These are phyloP conservation scores for Junco hyemalis DNA, from an alignment of 2,113 vertebrate species.

Conservation along the genomic window DNA sequence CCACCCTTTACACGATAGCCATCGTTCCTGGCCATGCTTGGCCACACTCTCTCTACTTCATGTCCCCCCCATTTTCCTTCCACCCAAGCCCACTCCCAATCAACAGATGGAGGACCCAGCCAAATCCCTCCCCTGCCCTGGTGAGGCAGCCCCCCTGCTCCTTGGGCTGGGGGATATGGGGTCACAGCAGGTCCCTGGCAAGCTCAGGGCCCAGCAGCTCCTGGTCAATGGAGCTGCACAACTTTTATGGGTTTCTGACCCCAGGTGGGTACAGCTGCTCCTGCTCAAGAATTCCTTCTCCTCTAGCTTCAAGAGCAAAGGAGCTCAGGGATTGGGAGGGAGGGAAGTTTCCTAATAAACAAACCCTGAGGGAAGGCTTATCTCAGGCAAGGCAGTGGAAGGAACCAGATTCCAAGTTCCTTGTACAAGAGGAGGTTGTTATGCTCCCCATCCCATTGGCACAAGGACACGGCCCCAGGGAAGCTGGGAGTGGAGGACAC, in stretches of 20 bases:
- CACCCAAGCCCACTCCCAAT: not conserved
- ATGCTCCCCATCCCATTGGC: not conserved
- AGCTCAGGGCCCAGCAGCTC: not conserved
- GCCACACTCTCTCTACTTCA: not conserved
- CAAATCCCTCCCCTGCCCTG: not conserved
- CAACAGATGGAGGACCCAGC: not conserved
- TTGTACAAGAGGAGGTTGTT: not conserved
- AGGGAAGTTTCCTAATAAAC: slow-evolving; percentile 38
- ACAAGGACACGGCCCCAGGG: not conserved
- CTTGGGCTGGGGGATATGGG: not conserved
- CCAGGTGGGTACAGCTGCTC: slow-evolving; percentile 18
- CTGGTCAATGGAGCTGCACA: slow-evolving; percentile 56
- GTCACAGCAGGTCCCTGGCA: slow-evolving; percentile 12
- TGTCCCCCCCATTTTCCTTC: not conserved
- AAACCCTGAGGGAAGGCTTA: slow-evolving; percentile 49
- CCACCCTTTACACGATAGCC: not conserved
- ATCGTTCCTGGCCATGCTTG: slow-evolving; percentile 52
- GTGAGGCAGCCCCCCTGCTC: not conserved
- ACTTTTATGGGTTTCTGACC: slow-evolving; percentile 55
- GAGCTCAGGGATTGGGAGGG: not conserved
- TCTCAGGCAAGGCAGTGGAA: not conserved
- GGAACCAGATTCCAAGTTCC: slow-evolving; percentile 3
- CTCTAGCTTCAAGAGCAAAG: not conserved
- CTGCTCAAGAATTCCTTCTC: slow-evolving; percentile 24
- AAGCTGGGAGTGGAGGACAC: not conserved